A percentile compares a stretch with the other conserved stretches of the same genome.
These are phyloP conservation scores for Stegostoma tigrinum DNA, from an alignment of 2,113 vertebrate genomes.

Conservation along the genomic window DNA sequence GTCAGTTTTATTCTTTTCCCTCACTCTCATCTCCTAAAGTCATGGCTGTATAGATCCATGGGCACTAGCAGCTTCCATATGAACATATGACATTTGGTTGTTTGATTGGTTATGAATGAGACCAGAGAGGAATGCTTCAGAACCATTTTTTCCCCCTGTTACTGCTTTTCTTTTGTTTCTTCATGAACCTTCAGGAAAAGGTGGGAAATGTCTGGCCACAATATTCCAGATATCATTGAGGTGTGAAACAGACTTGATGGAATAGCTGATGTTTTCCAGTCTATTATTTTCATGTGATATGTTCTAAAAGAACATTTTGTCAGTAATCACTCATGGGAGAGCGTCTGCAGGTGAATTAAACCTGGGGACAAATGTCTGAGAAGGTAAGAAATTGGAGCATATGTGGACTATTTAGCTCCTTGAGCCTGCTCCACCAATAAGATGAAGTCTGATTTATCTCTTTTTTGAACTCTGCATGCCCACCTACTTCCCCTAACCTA, in stretches of 20 bases:
- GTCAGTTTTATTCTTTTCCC: neutral
- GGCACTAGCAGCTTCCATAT: neutral
- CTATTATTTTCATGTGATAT: neutral
- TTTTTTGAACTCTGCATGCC: no score
- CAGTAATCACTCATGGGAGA: neutral
- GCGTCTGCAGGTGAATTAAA: neutral
- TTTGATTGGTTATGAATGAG: neutral
- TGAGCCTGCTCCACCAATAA: no score
- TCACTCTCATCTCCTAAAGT: neutral
- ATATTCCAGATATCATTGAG: neutral
- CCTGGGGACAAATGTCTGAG: neutral
- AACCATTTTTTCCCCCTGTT: neutral
- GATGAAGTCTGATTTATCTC: no score
- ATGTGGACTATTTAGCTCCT: no score
- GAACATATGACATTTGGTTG: neutral
- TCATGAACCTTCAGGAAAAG: neutral
- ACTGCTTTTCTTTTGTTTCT: neutral
- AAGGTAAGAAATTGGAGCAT: no score
- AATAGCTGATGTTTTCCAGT: neutral
- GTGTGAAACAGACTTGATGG: neutral
- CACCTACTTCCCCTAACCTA: no score
- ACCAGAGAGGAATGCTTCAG: neutral
- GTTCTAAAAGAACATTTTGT: neutral
- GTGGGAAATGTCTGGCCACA: neutral
- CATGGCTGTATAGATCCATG: neutral